Conservation (phyloP, 2,797 vertebrate species). For the Acanthurus tractus region DNA sequence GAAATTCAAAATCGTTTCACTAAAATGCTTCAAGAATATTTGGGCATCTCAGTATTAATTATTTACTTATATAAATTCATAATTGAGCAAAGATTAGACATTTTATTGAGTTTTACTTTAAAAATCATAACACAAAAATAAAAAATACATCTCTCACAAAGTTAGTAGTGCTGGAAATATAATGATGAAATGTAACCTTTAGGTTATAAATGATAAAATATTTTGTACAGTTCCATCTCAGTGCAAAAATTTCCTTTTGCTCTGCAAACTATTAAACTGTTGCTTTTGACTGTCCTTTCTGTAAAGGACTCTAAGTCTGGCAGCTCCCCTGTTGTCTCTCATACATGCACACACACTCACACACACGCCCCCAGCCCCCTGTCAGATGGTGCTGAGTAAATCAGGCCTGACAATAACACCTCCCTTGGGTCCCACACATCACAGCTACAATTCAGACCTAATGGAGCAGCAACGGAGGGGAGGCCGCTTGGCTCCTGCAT, state of each 20-base stretch:
- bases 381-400: constrained; percentile 93
- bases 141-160: not conserved
- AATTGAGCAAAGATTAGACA: not conserved
- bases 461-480: constrained; percentile 88
- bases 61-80: not conserved
- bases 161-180: not conserved
- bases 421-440: constrained; percentile 92
- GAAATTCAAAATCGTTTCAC: too few relatives aligned
- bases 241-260: constrained; percentile 23
- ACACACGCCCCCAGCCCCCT: constrained; percentile 58
- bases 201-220: constrained; percentile 33
- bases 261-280: constrained; percentile 68
- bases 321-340: constrained; percentile 64
- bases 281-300: constrained; percentile 74
- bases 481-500: constrained; percentile 47
- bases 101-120: not conserved
- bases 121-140: not conserved
- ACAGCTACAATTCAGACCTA: constrained; percentile 93
- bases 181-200: constrained; percentile 14
- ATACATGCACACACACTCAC: constrained; percentile 21
- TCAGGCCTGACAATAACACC: constrained; percentile 93
- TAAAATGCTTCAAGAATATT: too few relatives aligned
- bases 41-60: too few relatives aligned
- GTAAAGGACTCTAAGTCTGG: constrained; percentile 72
- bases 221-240: constrained; percentile 2